Percentiles rank a stretch among this genome's conserved stretches.
phyloP scores from a whole-genome alignment of 2,113 vertebrate species.

The Anseranas semipalmata region DNA sequence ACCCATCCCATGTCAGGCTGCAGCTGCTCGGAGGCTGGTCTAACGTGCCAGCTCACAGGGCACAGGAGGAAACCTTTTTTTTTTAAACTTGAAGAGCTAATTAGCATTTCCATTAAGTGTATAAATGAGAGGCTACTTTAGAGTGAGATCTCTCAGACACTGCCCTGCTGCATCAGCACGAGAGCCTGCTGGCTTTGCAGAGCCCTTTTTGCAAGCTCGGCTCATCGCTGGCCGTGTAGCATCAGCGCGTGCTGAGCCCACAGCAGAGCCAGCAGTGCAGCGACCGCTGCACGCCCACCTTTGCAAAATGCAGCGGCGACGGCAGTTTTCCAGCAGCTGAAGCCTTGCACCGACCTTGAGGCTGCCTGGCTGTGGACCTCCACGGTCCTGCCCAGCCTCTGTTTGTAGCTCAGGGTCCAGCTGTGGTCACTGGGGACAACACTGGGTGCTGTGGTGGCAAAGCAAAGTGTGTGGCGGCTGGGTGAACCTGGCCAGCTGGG shows the following conservation, averaged over 20 bases:
- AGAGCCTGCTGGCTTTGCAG: neutral
- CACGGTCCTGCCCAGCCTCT: accelerated
- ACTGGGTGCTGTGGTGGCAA: neutral
- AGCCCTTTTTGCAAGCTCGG: neutral
- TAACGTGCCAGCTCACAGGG: neutral
- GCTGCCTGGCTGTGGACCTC: neutral
- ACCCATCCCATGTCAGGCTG: accelerated
- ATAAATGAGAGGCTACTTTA: neutral
- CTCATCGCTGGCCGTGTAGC: neutral
- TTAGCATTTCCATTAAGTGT: neutral
- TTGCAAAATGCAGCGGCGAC: neutral
- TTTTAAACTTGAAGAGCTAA: neutral
- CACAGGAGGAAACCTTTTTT: neutral
- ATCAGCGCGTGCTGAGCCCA: accelerated
- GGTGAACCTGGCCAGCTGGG: neutral
- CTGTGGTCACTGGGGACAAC: neutral
- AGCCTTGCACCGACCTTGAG: neutral
- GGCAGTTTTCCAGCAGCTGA: neutral
- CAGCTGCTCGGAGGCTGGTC: neutral
- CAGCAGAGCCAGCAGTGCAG: neutral
- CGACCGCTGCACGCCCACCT: neutral
- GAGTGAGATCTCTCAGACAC: neutral
- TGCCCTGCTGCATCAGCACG: neutral
- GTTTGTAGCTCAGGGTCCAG: accelerated
- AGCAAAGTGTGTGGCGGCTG: accelerated